Evolutionary conservation across 1,140 invertebrate genomes (phyloP), one percentile per base, ranked within the genome.

Genomic region (Holcopasites calliopsidis): DNA sequence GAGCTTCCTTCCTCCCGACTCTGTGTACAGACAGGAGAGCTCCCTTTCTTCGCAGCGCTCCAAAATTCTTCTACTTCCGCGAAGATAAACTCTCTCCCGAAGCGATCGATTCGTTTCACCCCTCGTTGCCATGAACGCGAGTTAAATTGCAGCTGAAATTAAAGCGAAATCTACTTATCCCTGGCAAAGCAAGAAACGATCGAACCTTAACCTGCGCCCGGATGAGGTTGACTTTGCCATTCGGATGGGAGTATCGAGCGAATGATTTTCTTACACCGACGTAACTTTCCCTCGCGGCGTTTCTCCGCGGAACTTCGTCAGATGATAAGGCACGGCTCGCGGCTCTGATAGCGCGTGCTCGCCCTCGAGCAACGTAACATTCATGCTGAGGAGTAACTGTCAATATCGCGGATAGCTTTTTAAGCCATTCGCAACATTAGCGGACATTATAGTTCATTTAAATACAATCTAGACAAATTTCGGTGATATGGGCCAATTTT

Each of bases 361-460:
- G 35, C 82, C 84, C 79, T 88, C 85, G 82, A 87, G 86, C 57
- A 65, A 26, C 70, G 83, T 79, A 81, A 83, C 82, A 80, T 80
- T 58, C 71, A 42, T 79, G 72, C 65, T 35, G 55, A 54, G 44
- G 55, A 61, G 57, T n/a, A 73, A 77, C 42, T 55, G 50, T 23
- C 60, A 47, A 73, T 21, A 52, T 73, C 65, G 58, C 26, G 21
- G 60, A 73, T 77, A 58, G 69, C 40, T 66, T 60, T 74, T 76
- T 61, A n/a, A n/a, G n/a, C n/a, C n/a, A n/a, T n/a, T n/a, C n/a
- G n/a, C n/a, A n/a, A n/a, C n/a, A n/a, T n/a, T n/a, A n/a, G n/a
- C n/a, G n/a, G n/a, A n/a, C n/a, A n/a, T n/a, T n/a, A n/a, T n/a
- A n/a, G n/a, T n/a, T n/a, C n/a, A n/a, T n/a, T n/a, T n/a, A n/a